A percentile compares a stretch with the other conserved stretches of the same genome.
These are phyloP conservation scores for Pelobates fuscus DNA, from an alignment of 2,113 vertebrate genomes.

Conservation along the genomic window DNA sequence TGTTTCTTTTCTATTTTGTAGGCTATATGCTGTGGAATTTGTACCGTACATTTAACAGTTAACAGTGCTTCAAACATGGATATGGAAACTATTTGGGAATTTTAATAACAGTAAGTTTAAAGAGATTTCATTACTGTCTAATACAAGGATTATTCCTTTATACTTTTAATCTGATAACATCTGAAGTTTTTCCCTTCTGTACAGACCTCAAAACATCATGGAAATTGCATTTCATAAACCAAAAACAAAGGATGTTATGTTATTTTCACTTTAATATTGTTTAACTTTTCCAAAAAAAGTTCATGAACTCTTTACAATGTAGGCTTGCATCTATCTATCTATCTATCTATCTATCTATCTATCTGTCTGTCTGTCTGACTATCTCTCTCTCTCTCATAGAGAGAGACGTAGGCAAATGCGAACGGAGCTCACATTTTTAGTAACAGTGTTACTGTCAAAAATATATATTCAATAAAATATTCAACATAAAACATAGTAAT, in stretches of 20 bases:
- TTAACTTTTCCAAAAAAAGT: background rate
- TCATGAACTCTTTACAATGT: too few relatives aligned
- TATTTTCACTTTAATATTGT: conserved; percentile 11
- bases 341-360: too few relatives aligned
- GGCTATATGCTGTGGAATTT: too few relatives aligned
- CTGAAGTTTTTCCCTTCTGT: background rate
- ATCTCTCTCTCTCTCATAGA: too few relatives aligned
- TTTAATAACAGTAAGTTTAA: conserved; percentile 38
- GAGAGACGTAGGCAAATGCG: too few relatives aligned
- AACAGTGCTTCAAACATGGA: conserved; percentile 6
- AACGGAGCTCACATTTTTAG: too few relatives aligned
- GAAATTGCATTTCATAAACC: conserved; percentile 14
- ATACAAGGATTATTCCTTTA: conserved; percentile 44
- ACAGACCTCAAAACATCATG: conserved; percentile 1
- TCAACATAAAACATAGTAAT: too few relatives aligned
- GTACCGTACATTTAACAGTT: background rate
- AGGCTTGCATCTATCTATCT: too few relatives aligned
- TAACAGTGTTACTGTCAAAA: too few relatives aligned
- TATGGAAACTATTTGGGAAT: conserved; percentile 37
- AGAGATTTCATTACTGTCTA: conserved; percentile 32
- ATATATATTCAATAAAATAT: too few relatives aligned
- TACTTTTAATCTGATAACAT: conserved; percentile 39
- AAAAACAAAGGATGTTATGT: background rate
- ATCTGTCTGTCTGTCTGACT: too few relatives aligned
- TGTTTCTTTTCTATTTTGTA: too few relatives aligned